Percentiles rank a stretch among this genome's conserved stretches.
Conservation (phyloP, 2,888 invertebrate genomes). For the Gastrophysa polygoni region DNA sequence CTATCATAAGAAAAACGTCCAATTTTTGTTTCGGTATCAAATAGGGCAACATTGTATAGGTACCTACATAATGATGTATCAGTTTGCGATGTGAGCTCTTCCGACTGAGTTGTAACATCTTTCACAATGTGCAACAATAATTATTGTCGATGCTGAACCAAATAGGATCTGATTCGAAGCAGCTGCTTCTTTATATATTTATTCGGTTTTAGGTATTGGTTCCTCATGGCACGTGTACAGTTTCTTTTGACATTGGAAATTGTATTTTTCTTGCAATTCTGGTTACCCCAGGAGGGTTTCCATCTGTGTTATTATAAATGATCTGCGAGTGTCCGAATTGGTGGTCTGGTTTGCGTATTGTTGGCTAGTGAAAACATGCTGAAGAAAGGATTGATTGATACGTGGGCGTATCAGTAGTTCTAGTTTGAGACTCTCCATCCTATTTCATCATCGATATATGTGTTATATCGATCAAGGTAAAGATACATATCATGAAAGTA, state of each 20-base stretch:
- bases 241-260: not conserved
- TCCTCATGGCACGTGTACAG: not conserved
- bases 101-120: not conserved
- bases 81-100: not conserved
- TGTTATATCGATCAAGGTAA: too few species aligned
- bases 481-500: too few species aligned
- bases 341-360: not conserved
- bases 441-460: too few species aligned
- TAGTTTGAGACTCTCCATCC: too few species aligned
- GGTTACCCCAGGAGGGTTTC: conserved; percentile 46
- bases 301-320: conserved; percentile 45
- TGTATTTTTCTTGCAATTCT: conserved; percentile 44
- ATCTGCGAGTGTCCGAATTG: conserved; percentile 27
- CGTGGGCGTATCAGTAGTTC: too few species aligned
- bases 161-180: not conserved
- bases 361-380: not conserved
- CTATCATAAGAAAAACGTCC: too few species aligned
- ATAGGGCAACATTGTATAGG: too few species aligned
- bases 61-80: not conserved
- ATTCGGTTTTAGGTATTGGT: not conserved
- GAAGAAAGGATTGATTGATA: not conserved
- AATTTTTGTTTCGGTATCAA: too few species aligned
- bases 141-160: not conserved
- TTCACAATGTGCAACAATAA: not conserved
- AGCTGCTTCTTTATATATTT: not conserved